Evolutionary conservation across 2,797 vertebrate genomes (phyloP), one percentile per base, ranked within the genome.

Genomic region (Novumbra hubbsi): DNA sequence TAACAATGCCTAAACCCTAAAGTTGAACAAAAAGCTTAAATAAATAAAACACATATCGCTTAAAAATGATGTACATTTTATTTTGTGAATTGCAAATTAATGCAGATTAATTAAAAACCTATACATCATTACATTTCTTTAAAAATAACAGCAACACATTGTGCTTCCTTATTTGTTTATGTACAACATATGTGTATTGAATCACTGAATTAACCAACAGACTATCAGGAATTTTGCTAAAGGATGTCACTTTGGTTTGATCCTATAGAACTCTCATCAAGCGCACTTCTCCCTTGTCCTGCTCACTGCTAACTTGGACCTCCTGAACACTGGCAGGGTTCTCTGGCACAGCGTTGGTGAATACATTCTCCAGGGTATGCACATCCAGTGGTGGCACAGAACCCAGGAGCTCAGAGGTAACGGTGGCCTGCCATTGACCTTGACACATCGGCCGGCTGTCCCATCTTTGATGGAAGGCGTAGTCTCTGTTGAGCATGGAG

Each of bases 281-380:
- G 83, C 78, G 84, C 62, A 93, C 86, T 76, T 93, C 87, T 79
- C 92, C 94, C 38, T 86, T 83, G 78, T 93, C 88, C 32, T 91
- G 86, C 49, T 94, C 93, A 19, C 91, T 24, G 21, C 21, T 24
- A 24, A 60, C 89, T 0, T 93, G 91, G 72, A 93, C 84, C 38
- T 86, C 16, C n/a, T 93, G 78, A 92, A 84, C 68, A 52, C 84
- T 85, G 57, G 90, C 86, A 6, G 88, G 80, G 73, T 85, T 74
- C 3, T 90, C 85, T 0, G 88, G 73, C 0, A 86, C 17, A 16
- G 77, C 77, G 21, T 76, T 83, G 73, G 85, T 86, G 71, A 93
- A 85, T 82, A 89, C 84, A 1, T 90, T 88, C 78, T 93, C 91
- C 8, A 92, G 69, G 24, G 77, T 71, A 16, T 71, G 78, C 28